These are phyloP conservation scores for Rallus crepitans DNA, from an alignment of 2,797 vertebrate species.

Conservation along the genomic window DNA sequence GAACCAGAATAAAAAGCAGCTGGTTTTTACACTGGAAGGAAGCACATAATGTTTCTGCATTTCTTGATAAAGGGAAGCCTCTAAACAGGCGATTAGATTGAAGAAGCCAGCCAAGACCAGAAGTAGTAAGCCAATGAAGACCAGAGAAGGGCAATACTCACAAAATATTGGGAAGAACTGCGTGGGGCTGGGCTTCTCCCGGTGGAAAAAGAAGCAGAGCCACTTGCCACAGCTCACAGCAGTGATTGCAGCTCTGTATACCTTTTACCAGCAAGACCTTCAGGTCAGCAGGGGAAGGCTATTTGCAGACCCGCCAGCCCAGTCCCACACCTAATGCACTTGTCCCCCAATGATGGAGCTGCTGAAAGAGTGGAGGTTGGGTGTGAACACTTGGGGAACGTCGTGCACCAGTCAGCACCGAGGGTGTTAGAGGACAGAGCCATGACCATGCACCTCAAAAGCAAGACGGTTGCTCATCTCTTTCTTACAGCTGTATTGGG, in stretches of 20 bases:
- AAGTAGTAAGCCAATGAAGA: not conserved
- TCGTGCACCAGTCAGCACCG: not conserved
- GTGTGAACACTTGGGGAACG: not conserved
- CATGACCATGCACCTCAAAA: not conserved
- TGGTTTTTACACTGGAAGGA: not conserved
- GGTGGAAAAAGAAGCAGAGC: not conserved
- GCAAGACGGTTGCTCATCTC: not conserved
- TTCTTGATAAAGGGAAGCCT: constrained; percentile 9
- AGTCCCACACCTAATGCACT: not conserved
- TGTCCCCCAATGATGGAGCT: fast-evolving
- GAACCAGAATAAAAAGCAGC: not conserved
- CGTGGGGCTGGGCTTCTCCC: not conserved
- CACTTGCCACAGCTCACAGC: not conserved
- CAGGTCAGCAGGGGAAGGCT: not conserved
- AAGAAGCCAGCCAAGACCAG: not conserved
- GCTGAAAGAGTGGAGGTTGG: not conserved
- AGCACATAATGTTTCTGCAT: not conserved
- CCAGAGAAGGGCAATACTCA: not conserved
- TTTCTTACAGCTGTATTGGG: not conserved
- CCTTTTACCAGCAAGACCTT: not conserved
- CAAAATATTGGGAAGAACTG: not conserved
- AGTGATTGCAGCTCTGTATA: fast-evolving
- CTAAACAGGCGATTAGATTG: not conserved
- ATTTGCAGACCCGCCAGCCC: not conserved
- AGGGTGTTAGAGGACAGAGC: not conserved